Evolutionary conservation across 2,113 vertebrate species (phyloP).

Genomic region (Dasyurus viverrinus): DNA sequence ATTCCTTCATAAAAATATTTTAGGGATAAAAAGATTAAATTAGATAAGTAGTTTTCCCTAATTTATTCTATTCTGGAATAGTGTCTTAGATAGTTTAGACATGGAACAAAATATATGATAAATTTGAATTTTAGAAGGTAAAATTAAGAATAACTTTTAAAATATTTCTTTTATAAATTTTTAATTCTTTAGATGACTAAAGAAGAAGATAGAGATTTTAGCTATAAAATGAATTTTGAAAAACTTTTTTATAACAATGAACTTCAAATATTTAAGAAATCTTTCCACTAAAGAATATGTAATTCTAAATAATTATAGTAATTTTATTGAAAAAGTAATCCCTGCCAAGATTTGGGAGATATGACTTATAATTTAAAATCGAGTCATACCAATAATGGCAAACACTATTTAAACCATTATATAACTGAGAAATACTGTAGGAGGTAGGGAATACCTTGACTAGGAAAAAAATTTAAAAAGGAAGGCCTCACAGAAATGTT

Average conservation of each 20-base stretch:
- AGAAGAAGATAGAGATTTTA: constrained; percentile 30
- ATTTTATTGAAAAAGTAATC: constrained; percentile 25
- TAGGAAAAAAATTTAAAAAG: constrained; percentile 11
- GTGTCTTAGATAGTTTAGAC: not conserved
- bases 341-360: constrained; percentile 36
- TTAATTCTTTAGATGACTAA: constrained; percentile 17
- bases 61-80: not conserved
- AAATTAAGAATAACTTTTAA: not conserved
- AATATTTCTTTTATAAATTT: not conserved
- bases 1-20: constrained; percentile 33
- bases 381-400: not conserved
- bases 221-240: constrained; percentile 35
- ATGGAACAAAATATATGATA: not conserved
- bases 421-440: constrained; percentile 18
- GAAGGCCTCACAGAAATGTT: not conserved
- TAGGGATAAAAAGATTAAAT: not conserved
- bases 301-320: constrained; percentile 39
- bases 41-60: not conserved
- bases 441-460: not conserved
- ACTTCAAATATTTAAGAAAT: not conserved
- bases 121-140: not conserved
- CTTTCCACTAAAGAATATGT: constrained; percentile 32
- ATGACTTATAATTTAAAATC: constrained; percentile 40
- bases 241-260: not conserved
- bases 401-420: constrained; percentile 14